Evolutionary conservation across 35 echinoderm and acorn worm genomes (phyloP).

Genomic region (Strongylocentrotus purpuratus): DNA sequence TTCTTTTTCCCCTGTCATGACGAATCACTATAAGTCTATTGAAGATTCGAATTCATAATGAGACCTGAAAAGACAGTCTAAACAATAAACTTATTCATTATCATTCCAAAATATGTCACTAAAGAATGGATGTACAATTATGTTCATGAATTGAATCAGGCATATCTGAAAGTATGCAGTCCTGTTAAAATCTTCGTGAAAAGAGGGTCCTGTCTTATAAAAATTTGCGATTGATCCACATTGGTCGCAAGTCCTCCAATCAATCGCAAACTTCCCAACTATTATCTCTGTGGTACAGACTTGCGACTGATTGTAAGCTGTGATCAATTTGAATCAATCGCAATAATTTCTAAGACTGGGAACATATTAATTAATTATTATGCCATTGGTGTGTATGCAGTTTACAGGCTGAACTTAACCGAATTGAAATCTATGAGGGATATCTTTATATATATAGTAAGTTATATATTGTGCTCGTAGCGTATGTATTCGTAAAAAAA

Average conservation of each 20-base stretch:
- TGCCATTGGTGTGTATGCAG: neutral
- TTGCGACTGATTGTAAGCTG: too few species aligned
- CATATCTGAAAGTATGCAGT: too few species aligned
- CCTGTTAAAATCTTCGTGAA: too few species aligned
- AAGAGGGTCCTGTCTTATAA: too few species aligned
- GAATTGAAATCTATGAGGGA: neutral
- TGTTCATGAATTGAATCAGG: neutral
- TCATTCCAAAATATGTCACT: neutral
- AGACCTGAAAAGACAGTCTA: neutral
- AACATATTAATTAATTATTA: neutral
- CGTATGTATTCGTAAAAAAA: neutral
- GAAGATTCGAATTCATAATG: neutral
- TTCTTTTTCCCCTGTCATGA: neutral
- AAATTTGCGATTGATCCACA: too few species aligned
- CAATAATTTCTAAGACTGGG: too few species aligned
- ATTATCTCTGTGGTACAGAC: too few species aligned
- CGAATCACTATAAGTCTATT: neutral
- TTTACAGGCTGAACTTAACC: neutral
- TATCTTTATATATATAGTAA: neutral
- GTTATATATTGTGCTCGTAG: slow-evolving; percentile 2
- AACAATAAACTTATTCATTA: neutral
- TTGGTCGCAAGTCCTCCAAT: too few species aligned
- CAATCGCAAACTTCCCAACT: too few species aligned
- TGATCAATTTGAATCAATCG: too few species aligned
- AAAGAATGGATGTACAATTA: neutral